Evolutionary conservation across 2,113 vertebrate species (phyloP), one percentile per base, ranked within the genome.

Genomic region (Dunckerocampus dactyliophorus): DNA sequence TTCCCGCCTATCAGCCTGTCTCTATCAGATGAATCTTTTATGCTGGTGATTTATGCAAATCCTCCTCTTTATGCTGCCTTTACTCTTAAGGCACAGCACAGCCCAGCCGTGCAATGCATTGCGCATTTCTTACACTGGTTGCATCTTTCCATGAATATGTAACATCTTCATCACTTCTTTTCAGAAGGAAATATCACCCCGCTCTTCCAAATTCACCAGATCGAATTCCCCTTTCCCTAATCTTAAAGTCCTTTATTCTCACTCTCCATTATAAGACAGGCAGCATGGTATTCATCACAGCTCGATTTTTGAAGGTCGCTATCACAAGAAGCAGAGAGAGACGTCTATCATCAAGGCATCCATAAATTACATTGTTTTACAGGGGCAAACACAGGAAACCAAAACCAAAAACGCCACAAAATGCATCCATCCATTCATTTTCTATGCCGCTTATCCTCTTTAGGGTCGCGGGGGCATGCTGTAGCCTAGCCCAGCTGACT

Each of bases 21-120:
- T 55, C 63, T 52, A 65, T 69, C 46, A 0, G 19, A 62, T 63
- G 14, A 54, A 68, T 71, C 34, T 66, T 73, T 76, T 20, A 69
- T 62, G 43, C 47, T 47, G 51, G 24, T 53, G 47, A 17, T 59
- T 69, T 59, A 76, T 75, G 63, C 60, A 69, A 81, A 81, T 76
- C 49, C 12, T 20, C 15, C 47, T 28, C 37, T 65, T 73, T 57
- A 51, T 69, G 19, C 57, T 59, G 56, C 43, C 28, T 59, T 64
- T 34, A 57, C 42, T 59, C 24, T 42, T 2, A 8, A 45, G 62
- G 20, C 59, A 39, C 21, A 59, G 20, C 59, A 31, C 19, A 56
- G 28, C n/a, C 49, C 45, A 60, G 53, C 12, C 16, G 28, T 47
- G 17, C 24, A 2, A 61, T 48, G 42, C 59, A 15, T 34, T 57